These are phyloP conservation scores for Procambarus virginalis DNA, from an alignment of 1,140 invertebrate genomes.

Conservation along the genomic window DNA sequence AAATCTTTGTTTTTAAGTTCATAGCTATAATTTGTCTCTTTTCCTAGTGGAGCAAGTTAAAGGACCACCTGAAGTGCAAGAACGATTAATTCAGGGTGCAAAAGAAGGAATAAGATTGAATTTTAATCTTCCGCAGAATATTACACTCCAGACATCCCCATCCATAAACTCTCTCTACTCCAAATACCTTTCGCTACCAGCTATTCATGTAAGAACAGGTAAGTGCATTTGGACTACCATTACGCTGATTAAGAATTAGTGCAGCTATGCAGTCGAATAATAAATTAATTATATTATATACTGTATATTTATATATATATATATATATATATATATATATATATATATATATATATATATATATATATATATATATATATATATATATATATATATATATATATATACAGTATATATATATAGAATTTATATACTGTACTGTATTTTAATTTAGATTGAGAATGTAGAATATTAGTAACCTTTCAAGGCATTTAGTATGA, in stretches of 20 bases:
- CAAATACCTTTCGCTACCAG: slow-evolving; percentile 43
- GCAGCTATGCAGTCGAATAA: no score
- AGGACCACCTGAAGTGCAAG: slow-evolving; percentile 53
- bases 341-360: neutral
- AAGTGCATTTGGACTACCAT: neutral
- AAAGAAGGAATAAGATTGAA: slow-evolving; percentile 26
- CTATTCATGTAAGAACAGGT: slow-evolving; percentile 54
- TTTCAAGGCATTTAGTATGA: no score
- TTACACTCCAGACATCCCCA: slow-evolving; percentile 52
- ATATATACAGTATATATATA: neutral
- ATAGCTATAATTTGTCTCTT: neutral
- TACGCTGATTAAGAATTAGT: neutral
- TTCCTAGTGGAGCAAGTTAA: slow-evolving; percentile 55
- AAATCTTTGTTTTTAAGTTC: no score
- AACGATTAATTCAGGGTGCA: slow-evolving; percentile 56
- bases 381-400: slow-evolving; percentile 14
- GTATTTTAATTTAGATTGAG: no score
- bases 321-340: neutral
- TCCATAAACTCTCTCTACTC: slow-evolving; percentile 49
- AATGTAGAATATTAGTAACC: no score
- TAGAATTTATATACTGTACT: no score
- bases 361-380: slow-evolving; percentile 21
- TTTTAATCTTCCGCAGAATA: slow-evolving; percentile 40
- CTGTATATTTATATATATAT: neutral
- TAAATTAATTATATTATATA: no score